Conservation (phyloP, 2,888 invertebrate genomes). For the Trichogramma evanescens region DNA sequence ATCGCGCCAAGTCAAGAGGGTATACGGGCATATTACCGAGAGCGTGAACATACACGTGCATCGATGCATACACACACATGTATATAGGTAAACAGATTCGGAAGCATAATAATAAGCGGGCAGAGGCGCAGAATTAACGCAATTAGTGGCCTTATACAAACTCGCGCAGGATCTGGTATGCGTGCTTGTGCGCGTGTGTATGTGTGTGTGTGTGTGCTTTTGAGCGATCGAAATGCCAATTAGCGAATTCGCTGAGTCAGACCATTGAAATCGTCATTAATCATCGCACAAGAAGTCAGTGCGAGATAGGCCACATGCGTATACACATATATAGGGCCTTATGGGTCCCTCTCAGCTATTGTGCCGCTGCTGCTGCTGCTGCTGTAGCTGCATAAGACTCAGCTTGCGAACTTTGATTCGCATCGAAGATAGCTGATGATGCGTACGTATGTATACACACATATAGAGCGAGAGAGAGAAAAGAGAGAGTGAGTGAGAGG, state of each 20-base stretch:
- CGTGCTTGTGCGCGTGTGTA: neutral
- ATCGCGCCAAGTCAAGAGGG: too few relatives aligned
- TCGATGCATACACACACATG: too few relatives aligned
- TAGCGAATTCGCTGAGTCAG: constrained; percentile 45
- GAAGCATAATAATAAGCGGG: too few relatives aligned
- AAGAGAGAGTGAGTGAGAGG: too few relatives aligned
- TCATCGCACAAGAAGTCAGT: constrained; percentile 34
- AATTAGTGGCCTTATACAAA: constrained; percentile 7
- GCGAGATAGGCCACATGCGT: constrained; percentile 10
- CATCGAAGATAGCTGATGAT: constrained; percentile 1
- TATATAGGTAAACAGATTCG: too few relatives aligned
- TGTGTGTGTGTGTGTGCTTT: neutral
- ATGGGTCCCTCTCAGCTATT: too few relatives aligned
- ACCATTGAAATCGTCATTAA: constrained; percentile 41
- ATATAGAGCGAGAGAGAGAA: too few relatives aligned
- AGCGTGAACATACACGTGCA: too few relatives aligned
- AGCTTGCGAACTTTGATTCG: constrained; percentile 1
- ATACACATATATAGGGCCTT: too few relatives aligned
- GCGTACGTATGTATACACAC: too few relatives aligned
- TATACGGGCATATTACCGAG: too few relatives aligned
- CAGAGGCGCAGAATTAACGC: constrained; percentile 15
- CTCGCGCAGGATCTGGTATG: neutral
- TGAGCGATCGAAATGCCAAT: constrained; percentile 35
- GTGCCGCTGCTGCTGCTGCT: neutral
- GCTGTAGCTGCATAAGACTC: too few relatives aligned